Percentiles rank a stretch among this genome's conserved stretches.
These are phyloP conservation scores for Nilaparvata lugens DNA, from an alignment of 1,140 invertebrate species.

Conservation along the genomic window DNA sequence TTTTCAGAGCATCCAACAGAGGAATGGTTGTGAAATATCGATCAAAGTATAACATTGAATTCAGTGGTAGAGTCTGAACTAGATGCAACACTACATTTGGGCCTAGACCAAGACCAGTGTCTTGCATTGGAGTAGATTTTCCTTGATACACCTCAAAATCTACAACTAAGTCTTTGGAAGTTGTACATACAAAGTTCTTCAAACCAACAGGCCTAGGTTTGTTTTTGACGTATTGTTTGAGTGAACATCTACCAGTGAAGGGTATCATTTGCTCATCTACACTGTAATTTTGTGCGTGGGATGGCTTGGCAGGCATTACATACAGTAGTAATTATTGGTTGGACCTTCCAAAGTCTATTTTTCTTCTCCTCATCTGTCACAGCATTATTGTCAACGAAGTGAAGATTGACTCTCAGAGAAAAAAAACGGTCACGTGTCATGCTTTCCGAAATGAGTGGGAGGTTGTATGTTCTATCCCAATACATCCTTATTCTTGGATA, in stretches of 20 bases:
- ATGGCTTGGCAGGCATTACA: slow-evolving; percentile 19
- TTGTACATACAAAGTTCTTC: slow-evolving; percentile 21
- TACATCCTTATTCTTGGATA: slow-evolving; percentile 19
- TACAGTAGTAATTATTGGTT: slow-evolving; percentile 14
- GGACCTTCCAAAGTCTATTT: slow-evolving; percentile 20
- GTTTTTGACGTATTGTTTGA: slow-evolving; percentile 16
- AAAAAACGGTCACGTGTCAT: slow-evolving; percentile 15
- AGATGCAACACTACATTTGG: slow-evolving; percentile 18
- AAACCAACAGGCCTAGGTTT: slow-evolving; percentile 22
- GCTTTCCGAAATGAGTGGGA: slow-evolving; percentile 7
- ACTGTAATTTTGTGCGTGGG: slow-evolving; percentile 9
- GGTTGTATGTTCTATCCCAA: slow-evolving; percentile 5
- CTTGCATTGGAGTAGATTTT: background rate
- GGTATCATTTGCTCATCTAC: slow-evolving; percentile 27
- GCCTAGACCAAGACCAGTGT: background rate
- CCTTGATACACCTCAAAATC: slow-evolving; percentile 20
- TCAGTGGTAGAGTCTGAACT: slow-evolving; percentile 18
- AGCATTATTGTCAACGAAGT: slow-evolving; percentile 13
- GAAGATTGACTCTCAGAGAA: slow-evolving; percentile 11
- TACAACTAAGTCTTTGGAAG: slow-evolving; percentile 17
- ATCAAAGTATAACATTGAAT: slow-evolving; percentile 24
- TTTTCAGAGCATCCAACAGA: background rate
- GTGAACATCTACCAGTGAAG: slow-evolving; percentile 19
- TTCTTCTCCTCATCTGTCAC: background rate
- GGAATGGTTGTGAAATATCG: slow-evolving; percentile 23